Percentiles rank a stretch among this genome's conserved stretches.
These are phyloP conservation scores for Euphonia xanthogaster DNA, from an alignment of 2,797 vertebrate genomes.

Conservation along the genomic window DNA sequence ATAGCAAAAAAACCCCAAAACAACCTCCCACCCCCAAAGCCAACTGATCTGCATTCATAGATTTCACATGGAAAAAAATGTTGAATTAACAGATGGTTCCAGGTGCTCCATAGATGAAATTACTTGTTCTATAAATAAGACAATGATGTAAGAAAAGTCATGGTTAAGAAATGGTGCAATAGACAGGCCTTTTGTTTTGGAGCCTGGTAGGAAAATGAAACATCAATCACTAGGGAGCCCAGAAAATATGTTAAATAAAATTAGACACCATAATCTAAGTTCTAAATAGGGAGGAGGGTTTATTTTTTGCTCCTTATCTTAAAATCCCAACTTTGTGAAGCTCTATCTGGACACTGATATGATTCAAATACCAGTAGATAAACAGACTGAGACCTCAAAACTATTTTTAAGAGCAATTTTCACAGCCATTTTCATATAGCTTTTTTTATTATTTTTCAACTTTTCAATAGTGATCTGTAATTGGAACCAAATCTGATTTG, in stretches of 20 bases:
- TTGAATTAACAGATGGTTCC: neutral
- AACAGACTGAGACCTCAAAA: neutral
- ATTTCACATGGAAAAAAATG: neutral
- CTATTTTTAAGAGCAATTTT: neutral
- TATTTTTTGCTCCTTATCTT: neutral
- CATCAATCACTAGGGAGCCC: neutral
- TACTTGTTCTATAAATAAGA: neutral
- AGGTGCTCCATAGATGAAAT: neutral
- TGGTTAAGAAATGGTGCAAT: neutral
- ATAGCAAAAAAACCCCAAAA: neutral
- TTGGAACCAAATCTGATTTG: neutral
- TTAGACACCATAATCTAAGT: neutral
- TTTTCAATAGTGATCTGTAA: neutral
- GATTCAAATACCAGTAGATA: neutral
- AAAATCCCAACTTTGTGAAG: neutral
- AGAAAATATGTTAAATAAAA: neutral
- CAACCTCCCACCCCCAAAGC: accelerated
- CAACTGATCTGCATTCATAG: neutral
- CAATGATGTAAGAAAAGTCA: neutral
- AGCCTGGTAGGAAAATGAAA: neutral
- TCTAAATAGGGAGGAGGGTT: accelerated
- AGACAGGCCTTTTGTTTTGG: neutral
- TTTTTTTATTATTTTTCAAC: neutral
- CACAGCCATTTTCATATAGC: neutral
- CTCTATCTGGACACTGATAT: neutral